phyloP scores from a whole-genome alignment of 2,888 invertebrate species.

The Rotaria sp. region DNA sequence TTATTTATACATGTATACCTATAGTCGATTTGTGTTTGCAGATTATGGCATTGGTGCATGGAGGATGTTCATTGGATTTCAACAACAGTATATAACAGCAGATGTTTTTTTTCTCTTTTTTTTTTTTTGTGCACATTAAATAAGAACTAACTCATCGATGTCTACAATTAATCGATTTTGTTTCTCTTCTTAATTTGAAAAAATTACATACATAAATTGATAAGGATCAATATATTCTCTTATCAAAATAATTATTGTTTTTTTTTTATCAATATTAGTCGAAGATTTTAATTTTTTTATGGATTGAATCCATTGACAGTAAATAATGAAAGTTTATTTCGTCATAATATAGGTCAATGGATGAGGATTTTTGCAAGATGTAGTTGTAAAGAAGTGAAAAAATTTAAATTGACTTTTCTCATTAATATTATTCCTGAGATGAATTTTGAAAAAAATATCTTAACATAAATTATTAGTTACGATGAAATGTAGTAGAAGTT shows the following conservation, averaged over 20 bases:
- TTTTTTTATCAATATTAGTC: too few relatives aligned
- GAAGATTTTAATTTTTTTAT: too few relatives aligned
- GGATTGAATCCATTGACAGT: too few relatives aligned
- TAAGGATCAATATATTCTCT: not conserved
- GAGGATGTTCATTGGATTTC: not conserved
- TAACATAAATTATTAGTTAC: too few relatives aligned
- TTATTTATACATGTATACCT: not conserved
- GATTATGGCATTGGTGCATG: not conserved
- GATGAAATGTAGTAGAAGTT: too few relatives aligned
- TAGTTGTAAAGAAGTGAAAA: too few relatives aligned
- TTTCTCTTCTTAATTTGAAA: not conserved
- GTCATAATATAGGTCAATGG: too few relatives aligned
- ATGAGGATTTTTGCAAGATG: too few relatives aligned
- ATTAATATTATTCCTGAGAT: too few relatives aligned
- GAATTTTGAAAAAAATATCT: too few relatives aligned
- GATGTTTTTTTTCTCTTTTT: not conserved
- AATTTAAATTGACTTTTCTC: too few relatives aligned
- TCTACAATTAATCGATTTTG: not conserved
- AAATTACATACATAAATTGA: not conserved
- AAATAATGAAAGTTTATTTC: too few relatives aligned
- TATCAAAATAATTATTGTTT: not conserved
- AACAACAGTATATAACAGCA: conserved; percentile 7
- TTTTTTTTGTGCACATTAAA: not conserved
- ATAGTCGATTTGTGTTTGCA: not conserved
- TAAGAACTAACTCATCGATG: not conserved